Evolutionary conservation across 1,140 invertebrate genomes (phyloP).

Genomic region (Anoplophora glabripennis): DNA sequence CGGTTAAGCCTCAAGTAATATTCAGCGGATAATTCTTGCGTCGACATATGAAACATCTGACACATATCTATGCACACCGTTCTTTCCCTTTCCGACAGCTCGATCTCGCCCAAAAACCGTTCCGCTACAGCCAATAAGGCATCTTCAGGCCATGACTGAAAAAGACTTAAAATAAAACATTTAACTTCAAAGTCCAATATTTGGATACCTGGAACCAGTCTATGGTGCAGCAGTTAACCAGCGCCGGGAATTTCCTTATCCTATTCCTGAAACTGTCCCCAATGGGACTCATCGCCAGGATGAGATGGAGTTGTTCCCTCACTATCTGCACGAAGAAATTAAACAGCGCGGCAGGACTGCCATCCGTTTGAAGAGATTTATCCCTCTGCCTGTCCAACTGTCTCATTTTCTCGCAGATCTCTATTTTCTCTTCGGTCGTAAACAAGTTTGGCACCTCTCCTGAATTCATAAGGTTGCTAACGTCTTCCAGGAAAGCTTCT

Average conservation of each 20-base stretch:
- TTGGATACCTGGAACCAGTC: slow-evolving; percentile 87
- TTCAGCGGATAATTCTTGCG: slow-evolving; percentile 70
- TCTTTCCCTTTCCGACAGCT: slow-evolving; percentile 70
- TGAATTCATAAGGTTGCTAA: slow-evolving; percentile 67
- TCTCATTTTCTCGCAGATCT: slow-evolving; percentile 61
- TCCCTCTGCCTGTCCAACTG: slow-evolving; percentile 64
- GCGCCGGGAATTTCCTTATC: slow-evolving; percentile 69
- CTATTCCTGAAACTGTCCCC: slow-evolving; percentile 64
- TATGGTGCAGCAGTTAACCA: slow-evolving; percentile 74
- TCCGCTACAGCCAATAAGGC: slow-evolving; percentile 88
- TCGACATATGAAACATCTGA: slow-evolving; percentile 86
- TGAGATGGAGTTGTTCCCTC: neutral
- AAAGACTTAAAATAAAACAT: too few relatives aligned
- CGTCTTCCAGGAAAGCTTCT: slow-evolving; percentile 66
- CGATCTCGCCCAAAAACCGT: slow-evolving; percentile 82
- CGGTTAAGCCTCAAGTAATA: slow-evolving; percentile 68
- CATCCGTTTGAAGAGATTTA: slow-evolving; percentile 62
- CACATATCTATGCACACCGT: slow-evolving; percentile 81
- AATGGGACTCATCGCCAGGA: slow-evolving; percentile 64
- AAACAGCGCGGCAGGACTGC: slow-evolving; percentile 60
- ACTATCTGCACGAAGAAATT: neutral
- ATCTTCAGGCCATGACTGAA: slow-evolving; percentile 87
- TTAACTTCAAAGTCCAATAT: too few relatives aligned
- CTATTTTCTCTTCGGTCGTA: slow-evolving; percentile 61
- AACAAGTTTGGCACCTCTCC: slow-evolving; percentile 70